Evolutionary conservation across 92 coral and sea anemone genomes (phyloP).

Genomic region (Bergia sp.): DNA sequence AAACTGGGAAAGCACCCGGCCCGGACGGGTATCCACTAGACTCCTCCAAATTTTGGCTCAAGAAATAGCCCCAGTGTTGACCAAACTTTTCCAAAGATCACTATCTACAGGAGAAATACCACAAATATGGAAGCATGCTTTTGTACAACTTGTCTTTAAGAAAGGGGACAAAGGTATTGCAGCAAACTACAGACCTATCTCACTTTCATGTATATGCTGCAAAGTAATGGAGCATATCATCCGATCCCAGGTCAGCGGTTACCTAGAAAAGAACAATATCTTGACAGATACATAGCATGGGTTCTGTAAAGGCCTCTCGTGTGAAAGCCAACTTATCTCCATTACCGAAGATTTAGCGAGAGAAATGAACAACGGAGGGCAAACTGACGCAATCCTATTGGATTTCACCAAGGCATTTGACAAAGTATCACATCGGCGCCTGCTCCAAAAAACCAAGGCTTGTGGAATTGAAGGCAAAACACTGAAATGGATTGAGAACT

Average conservation of each 20-base stretch:
- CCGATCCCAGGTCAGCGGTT: background rate
- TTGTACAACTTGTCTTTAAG: background rate
- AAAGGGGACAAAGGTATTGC: background rate
- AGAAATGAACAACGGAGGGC: background rate
- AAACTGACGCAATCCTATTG: background rate
- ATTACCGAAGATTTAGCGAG: background rate
- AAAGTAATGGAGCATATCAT: background rate
- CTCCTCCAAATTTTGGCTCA: background rate
- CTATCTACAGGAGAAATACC: background rate
- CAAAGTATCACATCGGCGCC: background rate
- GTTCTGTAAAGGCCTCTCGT: background rate
- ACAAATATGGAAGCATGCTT: background rate
- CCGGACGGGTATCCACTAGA: background rate
- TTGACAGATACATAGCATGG: background rate
- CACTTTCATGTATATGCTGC: background rate
- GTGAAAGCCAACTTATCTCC: background rate
- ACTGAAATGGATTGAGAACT: background rate
- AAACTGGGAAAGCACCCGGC: background rate
- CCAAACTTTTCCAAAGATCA: background rate
- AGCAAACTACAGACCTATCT: background rate
- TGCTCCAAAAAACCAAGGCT: background rate
- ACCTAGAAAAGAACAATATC: background rate
- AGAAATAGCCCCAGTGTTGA: background rate
- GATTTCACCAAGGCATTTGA: background rate
- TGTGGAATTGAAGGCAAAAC: background rate